Evolutionary conservation across 2,113 vertebrate genomes (phyloP).

Genomic region (Eubucco bourcierii): DNA sequence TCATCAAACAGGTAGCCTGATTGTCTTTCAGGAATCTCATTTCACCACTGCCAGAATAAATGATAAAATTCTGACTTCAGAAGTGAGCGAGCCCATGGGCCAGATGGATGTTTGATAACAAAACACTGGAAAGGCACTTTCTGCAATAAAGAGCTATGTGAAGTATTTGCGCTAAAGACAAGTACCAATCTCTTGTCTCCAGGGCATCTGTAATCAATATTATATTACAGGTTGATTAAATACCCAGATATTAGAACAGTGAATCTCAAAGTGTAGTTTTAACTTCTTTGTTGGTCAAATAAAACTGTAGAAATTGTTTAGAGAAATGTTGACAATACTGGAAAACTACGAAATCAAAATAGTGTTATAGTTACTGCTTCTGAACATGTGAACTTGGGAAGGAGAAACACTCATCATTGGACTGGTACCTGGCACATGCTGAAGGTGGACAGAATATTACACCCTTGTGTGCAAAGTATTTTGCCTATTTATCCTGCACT

Average conservation of each 20-base stretch:
- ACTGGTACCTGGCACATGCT: background rate
- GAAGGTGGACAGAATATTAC: background rate
- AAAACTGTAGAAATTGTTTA: background rate
- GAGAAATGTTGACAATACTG: background rate
- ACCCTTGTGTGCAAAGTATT: background rate
- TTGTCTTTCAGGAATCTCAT: background rate
- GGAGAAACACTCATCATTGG: background rate
- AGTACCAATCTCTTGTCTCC: slow-evolving; percentile 13
- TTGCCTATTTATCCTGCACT: background rate
- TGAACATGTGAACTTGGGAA: background rate
- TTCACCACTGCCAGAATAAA: slow-evolving; percentile 15
- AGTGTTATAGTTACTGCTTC: background rate
- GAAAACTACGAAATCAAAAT: slow-evolving; percentile 13
- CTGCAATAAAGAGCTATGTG: slow-evolving; percentile 14
- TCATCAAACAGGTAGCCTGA: background rate
- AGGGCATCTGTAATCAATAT: slow-evolving; percentile 39
- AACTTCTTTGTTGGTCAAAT: background rate
- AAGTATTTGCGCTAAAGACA: slow-evolving; percentile 6
- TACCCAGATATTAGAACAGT: slow-evolving; percentile 17
- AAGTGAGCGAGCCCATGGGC: background rate
- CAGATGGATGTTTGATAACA: slow-evolving; percentile 29
- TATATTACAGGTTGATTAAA: slow-evolving; percentile 52
- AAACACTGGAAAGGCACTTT: slow-evolving; percentile 18
- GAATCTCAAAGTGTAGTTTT: slow-evolving; percentile 26
- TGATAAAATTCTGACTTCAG: slow-evolving; percentile 5